Base-by-base conservation (phyloP, 2,888 invertebrate genomes). In the Polymixis flavicincta region DNA sequence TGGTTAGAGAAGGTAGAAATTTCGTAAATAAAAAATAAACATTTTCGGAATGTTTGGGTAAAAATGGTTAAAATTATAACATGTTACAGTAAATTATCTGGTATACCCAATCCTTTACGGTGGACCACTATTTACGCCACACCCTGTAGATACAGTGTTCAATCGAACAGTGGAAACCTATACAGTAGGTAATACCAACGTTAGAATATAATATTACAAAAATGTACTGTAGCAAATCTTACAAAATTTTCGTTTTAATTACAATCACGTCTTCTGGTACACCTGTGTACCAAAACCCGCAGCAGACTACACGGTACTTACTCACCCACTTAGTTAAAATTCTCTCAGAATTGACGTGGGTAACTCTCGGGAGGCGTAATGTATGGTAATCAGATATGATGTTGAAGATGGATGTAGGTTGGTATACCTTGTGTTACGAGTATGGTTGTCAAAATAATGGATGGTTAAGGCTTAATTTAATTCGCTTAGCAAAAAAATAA, bases 261-360 rank as follows among this genome's bases (percentile, higher is more conserved):
- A 64, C 32, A 60, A 54, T 80, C 64, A 64, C 59, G 54, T 80
- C 4, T 48, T 80, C 9, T 50, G 79, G 63, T 57, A 72, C 17
- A 74, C 22, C 28, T 64, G 80, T n/a, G 37, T 25, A 64, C 22
- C 42, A 9, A 64, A 42, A n/a, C 48, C 60, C 22, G 25, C 63
- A 55, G 17, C 17, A 32, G 25, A 7, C 32, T 32, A 42, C 19
- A 54, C 14, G 48, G 37, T 45, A 55, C 50, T 32, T 61, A 65
- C 42, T 1, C 32, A 65, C 42, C 0, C 32, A 66, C 59, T 77
- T 83, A 68, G 45, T 68, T 52, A 75, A 83, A 80, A 69, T 75
- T 67, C 45, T 42, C 63, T 45, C 59, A 63, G 37, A 66, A 63
- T 61, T 81, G 71, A 78, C 63, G 66, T 65, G 45, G 77, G 65